Percentiles rank a stretch among this genome's conserved stretches.
These are phyloP conservation scores for Gulo gulo DNA, from an alignment of 2,113 vertebrate genomes.

Conservation along the genomic window DNA sequence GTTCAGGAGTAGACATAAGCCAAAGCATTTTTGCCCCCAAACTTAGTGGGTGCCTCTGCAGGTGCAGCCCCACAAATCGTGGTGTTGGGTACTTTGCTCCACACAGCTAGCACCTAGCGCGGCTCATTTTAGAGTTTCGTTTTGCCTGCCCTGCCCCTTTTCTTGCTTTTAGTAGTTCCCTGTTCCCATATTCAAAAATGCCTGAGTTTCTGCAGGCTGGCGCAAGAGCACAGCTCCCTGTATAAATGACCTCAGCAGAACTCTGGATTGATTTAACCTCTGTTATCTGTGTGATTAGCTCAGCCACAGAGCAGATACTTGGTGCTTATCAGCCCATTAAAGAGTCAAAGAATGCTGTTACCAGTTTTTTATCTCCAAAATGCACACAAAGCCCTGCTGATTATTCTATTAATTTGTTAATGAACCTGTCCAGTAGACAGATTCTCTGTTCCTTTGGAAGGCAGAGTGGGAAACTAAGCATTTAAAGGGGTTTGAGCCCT, in stretches of 20 bases:
- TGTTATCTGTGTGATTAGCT: constrained; percentile 85
- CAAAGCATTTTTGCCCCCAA: not conserved
- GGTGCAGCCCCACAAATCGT: too few species aligned
- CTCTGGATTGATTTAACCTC: constrained; percentile 84
- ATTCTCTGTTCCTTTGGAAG: constrained; percentile 73
- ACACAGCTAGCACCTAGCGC: rapidly evolving
- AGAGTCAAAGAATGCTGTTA: constrained; percentile 87
- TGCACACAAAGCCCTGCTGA: constrained; percentile 88
- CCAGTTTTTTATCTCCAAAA: constrained; percentile 88
- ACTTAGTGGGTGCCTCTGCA: not conserved
- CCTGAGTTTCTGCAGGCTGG: constrained; percentile 20
- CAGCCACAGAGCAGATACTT: constrained; percentile 82
- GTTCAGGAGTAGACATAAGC: not conserved
- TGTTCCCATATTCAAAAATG: constrained; percentile 50
- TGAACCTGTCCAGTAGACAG: constrained; percentile 86
- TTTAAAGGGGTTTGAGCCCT: constrained; percentile 63
- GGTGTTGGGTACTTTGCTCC: rapidly evolving
- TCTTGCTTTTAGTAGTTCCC: not conserved
- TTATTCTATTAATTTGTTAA: constrained; percentile 91
- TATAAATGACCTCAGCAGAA: constrained; percentile 66
- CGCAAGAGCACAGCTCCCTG: constrained; percentile 21
- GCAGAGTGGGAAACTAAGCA: constrained; percentile 69
- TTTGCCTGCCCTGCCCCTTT: not conserved
- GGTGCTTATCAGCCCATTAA: constrained; percentile 86
- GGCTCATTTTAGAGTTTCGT: rapidly evolving